Evolutionary conservation across 2,113 vertebrate genomes (phyloP), one percentile per base, ranked within the genome.

Genomic region (Regulus satrapa): DNA sequence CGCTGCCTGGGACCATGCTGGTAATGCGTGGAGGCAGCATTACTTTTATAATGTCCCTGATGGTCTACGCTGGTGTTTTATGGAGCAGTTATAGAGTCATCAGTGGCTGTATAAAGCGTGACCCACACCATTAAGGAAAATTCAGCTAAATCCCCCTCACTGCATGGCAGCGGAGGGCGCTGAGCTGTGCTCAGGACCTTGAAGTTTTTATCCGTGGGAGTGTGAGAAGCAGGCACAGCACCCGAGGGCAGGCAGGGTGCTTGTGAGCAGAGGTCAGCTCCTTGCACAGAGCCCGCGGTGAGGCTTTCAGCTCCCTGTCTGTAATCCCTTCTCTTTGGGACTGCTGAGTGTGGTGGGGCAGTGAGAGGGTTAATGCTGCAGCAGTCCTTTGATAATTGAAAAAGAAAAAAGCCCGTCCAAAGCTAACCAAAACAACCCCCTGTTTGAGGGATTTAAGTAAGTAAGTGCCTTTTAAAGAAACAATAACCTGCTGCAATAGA

Each of bases 381-480:
- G 36, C 48, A 64, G 41, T 46, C 62, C 67, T 91, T 56, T 69
- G 54, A 29, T 82, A 92, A 87, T 32, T 73, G 66, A n/a, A 66
- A 78, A 75, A 52, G 29, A 72, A 51, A 83, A 87, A 55, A 69
- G 6, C 26, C 24, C 13, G 28, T 45, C 40, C 58, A 36, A 93
- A 93, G 58, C 77, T 40, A 85, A 68, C 23, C 13, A 68, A 78
- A 80, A 58, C 34, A 4, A 7, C 5, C 8, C 31, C 12, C 46
- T 45, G 14, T 85, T 31, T 79, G 92, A 92, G 66, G n/a, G n/a
- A n/a, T n/a, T n/a, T n/a, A n/a, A n/a, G n/a, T n/a, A n/a, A n/a
- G 62, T 82, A 94, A 93, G 54, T 83, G 49, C 61, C 63, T 96
- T 95, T 78, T 78, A 80, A 96, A 94, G 89, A 76, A 89, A 89